Evolutionary conservation across 2,888 invertebrate genomes (phyloP).

Genomic region (Drosophila mimetica): DNA sequence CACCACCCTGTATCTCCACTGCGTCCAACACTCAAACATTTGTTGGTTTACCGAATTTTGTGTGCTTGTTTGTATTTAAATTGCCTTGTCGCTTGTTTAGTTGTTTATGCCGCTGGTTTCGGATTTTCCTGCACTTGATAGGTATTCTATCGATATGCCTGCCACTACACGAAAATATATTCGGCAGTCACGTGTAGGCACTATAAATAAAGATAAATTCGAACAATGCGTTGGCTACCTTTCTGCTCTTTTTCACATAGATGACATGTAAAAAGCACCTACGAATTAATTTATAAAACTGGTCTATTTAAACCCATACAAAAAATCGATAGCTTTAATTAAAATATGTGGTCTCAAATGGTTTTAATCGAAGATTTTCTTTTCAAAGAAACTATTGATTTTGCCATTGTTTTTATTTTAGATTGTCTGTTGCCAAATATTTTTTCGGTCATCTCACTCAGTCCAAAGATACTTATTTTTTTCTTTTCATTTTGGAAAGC

Average conservation of each 20-base stretch:
- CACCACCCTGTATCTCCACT: background rate
- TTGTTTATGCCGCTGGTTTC: slow-evolving; percentile 45
- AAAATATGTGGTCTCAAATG: background rate
- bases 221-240: background rate
- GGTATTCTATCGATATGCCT: slow-evolving; percentile 72
- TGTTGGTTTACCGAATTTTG: slow-evolving; percentile 41
- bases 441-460: slow-evolving; percentile 17
- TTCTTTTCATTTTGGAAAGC: background rate
- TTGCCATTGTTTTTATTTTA: background rate
- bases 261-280: background rate
- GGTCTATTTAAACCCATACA: no score
- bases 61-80: slow-evolving; percentile 74
- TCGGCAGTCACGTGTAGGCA: slow-evolving; percentile 35
- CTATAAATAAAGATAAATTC: background rate
- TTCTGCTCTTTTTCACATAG: no score
- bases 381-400: background rate
- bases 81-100: slow-evolving; percentile 72
- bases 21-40: slow-evolving; percentile 21
- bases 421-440: background rate
- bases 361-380: background rate
- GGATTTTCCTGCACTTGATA: slow-evolving; percentile 61
- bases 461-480: background rate
- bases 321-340: background rate
- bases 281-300: background rate
- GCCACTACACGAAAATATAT: slow-evolving; percentile 34